phyloP scores from a whole-genome alignment of 2,888 invertebrate genomes.

The Hololepta plana region DNA sequence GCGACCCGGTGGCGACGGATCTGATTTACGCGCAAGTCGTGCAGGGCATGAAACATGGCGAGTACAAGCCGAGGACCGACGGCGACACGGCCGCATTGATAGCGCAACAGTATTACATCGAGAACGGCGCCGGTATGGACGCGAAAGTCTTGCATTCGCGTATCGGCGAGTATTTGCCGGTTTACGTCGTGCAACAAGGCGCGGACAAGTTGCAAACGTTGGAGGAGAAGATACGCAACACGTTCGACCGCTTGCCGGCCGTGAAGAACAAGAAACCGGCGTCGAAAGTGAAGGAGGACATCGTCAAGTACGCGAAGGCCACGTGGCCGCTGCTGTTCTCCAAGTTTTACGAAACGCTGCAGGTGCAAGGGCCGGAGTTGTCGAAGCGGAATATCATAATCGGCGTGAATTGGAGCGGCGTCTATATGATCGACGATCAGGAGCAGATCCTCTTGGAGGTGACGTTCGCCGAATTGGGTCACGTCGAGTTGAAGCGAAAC shows the following conservation, averaged over 20 bases:
- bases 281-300: slow-evolving; percentile 67
- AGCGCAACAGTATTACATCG: slow-evolving; percentile 81
- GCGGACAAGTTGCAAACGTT: slow-evolving; percentile 37
- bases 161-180: slow-evolving; percentile 66
- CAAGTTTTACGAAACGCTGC: slow-evolving; percentile 81
- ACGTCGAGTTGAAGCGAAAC: slow-evolving; percentile 42
- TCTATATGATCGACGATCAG: slow-evolving; percentile 81
- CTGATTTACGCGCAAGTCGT: slow-evolving; percentile 80
- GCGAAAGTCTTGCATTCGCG: slow-evolving; percentile 48
- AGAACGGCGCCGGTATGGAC: slow-evolving; percentile 50
- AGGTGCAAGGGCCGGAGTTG: slow-evolving; percentile 35
- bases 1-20: slow-evolving; percentile 68
- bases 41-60: slow-evolving; percentile 78
- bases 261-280: slow-evolving; percentile 46
- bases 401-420: slow-evolving; percentile 87
- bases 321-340: slow-evolving; percentile 94
- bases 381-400: slow-evolving; percentile 63
- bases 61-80: slow-evolving; percentile 71
- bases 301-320: slow-evolving; percentile 77
- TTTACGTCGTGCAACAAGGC: slow-evolving; percentile 37
- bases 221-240: slow-evolving; percentile 52
- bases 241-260: slow-evolving; percentile 54
- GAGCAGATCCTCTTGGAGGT: slow-evolving; percentile 80
- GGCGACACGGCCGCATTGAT: slow-evolving; percentile 76
- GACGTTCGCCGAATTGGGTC: slow-evolving; percentile 71